Base-by-base conservation (phyloP, 1,140 invertebrate genomes). In the Nephila pilipes region DNA sequence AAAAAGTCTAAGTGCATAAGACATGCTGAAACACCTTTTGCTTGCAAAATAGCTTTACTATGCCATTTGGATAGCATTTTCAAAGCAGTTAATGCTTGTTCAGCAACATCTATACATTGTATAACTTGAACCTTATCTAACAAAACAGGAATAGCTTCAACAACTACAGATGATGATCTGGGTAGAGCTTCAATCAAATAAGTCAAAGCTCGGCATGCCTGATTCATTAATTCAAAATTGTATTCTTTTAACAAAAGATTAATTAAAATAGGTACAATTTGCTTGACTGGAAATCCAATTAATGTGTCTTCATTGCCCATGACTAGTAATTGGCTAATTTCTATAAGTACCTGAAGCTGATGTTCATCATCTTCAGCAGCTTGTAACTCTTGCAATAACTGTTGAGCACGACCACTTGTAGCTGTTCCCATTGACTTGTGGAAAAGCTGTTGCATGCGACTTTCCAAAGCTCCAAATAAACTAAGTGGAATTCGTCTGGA, bases 171-270 rank as follows among this genome's bases (percentile, higher is more conserved):
- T 46, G 99, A 99, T 22, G 99, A 99, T 63, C 99, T 97, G 0
- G 99, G 99, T 88, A 99, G 95, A 2, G 99, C 99, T 96, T 99
- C 99, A 97, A 99, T 98, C 99, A 99, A 99, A 95, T 99, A 99
- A 0, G 99, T 99, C 18, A 99, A 96, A 10, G 99, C 99, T 75
- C 99, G 97, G 95, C 99, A 99, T 0, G 99, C 99, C 95, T 99
- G 98, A 95, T 99, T 99, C 99, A 99, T 99, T 96, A 99, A 99
- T 95, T 99, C 99, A 96, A 99, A 99, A 96, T 99, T 99, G 95
- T 99, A 98, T 95, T 99, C 98, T 96, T 98, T 98, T 55, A 97
- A 97, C 3, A 99, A 96, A 54, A 99, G 95, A 94, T 97, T 97
- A 63, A 98, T 98, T 3, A 99, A 96, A 5, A 98, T 98, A 18